Percentiles rank a stretch among this genome's conserved stretches.
phyloP scores from a whole-genome alignment of 2,888 invertebrate genomes.

The Apotomis betuletana region DNA sequence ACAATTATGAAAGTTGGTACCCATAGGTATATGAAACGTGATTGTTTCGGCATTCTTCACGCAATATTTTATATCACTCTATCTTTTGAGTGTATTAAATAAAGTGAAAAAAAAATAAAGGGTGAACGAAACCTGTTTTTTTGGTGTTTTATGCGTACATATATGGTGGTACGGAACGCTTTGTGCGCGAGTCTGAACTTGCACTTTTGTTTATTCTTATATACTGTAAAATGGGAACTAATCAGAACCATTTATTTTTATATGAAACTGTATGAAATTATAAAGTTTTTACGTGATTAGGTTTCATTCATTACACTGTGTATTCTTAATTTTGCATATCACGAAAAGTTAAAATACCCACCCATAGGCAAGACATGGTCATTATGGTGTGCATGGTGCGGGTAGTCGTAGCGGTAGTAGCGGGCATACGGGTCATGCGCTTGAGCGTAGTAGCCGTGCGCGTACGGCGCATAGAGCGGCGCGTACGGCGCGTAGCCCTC shows the following conservation, averaged over 20 bases:
- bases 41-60: too few species aligned
- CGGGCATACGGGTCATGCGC: slow-evolving; percentile 75
- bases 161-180: too few species aligned
- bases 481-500: slow-evolving; percentile 68
- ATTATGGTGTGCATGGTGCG: slow-evolving; percentile 72
- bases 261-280: too few species aligned
- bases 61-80: too few species aligned
- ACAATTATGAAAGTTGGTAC: too few species aligned
- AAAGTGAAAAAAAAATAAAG: too few species aligned
- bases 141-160: too few species aligned
- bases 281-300: not conserved
- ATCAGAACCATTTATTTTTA: not conserved
- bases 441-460: slow-evolving; percentile 52
- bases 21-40: too few species aligned
- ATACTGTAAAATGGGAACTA: not conserved
- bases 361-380: slow-evolving; percentile 78
- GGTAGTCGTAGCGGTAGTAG: slow-evolving; percentile 78
- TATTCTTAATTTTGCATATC: not conserved
- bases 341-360: slow-evolving; percentile 53
- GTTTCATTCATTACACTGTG: not conserved
- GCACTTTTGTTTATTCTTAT: too few species aligned
- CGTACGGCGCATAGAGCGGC: slow-evolving; percentile 54
- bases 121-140: too few species aligned
- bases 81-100: too few species aligned
- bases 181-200: too few species aligned